A percentile compares a stretch with the other conserved stretches of the same genome.
Conservation (phyloP, 2,888 invertebrate genomes). For the Petrolisthes cinctipes region DNA sequence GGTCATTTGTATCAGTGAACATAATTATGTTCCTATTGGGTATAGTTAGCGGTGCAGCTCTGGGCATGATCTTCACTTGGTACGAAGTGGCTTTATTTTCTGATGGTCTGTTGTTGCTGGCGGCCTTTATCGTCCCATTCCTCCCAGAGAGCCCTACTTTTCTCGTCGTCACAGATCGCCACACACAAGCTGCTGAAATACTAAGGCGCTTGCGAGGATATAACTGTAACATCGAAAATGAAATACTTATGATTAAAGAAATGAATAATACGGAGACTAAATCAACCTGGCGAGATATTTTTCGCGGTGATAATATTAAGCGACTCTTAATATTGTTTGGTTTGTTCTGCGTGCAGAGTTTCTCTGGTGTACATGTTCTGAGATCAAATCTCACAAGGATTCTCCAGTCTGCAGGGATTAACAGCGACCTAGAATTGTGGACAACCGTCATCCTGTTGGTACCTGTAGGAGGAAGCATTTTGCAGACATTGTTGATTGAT, state of each 20-base stretch:
- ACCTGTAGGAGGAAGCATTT: constrained; percentile 17
- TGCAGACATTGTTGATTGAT: constrained; percentile 13
- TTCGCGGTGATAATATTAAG: constrained; percentile 6
- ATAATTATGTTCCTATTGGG: constrained; percentile 18
- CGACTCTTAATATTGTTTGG: constrained; percentile 14
- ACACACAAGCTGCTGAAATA: constrained; percentile 24
- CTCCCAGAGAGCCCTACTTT: constrained; percentile 53
- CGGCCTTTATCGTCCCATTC: constrained; percentile 23
- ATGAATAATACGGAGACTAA: constrained; percentile 18
- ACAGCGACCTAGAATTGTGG: constrained; percentile 1
- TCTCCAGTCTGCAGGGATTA: constrained; percentile 26
- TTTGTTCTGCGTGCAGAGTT: constrained; percentile 32
- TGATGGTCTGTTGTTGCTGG: constrained; percentile 10
- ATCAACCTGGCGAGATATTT: constrained; percentile 6
- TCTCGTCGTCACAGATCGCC: constrained; percentile 28
- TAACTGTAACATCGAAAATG: constrained; percentile 21
- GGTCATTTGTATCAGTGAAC: not conserved
- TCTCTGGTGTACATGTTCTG: constrained; percentile 27
- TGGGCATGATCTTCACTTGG: constrained; percentile 24
- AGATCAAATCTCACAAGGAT: constrained; percentile 36
- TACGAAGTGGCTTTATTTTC: constrained; percentile 42
- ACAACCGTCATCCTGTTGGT: constrained; percentile 7
- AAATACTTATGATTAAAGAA: constrained; percentile 36
- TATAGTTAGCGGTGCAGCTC: not conserved
- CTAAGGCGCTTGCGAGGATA: constrained; percentile 23